Evolutionary conservation across 2,797 vertebrate genomes (phyloP), one percentile per base, ranked within the genome.

Genomic region (Chrysolophus pictus): DNA sequence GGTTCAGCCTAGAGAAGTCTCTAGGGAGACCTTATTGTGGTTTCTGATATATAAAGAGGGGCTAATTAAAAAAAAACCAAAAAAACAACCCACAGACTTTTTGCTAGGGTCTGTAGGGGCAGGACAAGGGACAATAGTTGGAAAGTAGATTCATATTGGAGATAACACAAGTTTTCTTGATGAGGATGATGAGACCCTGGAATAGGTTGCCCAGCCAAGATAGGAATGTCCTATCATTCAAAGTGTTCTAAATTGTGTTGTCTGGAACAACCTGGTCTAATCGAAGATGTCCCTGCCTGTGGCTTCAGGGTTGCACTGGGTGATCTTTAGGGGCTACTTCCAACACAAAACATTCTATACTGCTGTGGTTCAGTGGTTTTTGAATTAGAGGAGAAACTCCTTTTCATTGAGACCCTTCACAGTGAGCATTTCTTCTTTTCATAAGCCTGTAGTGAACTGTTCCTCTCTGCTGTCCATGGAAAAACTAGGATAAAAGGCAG

Each of bases 311-410:
- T 29, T 24, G 22, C 33, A 59, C 58, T 59, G 23, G 33, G 18
- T 59, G 33, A 24, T 35, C 33, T 15, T 59, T 14, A 15, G 10
- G 33, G 22, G 14, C 14, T 31, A 16, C 29, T 55, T 55, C 29
- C 29, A 18, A 18, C 28, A 10, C 53, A 55, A 5, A 55, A 10
- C 29, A 35, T 35, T 35, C 58, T 35, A 9, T 15, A 15, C 6
- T 59, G 58, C 58, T 59, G 33, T 59, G 58, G 24, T 35, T 35
- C 58, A 35, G 14, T 24, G 33, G 35, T 33, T 24, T 60, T 41
- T 19, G 35, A 31, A 11, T 0, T 1, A 33, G 35, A 31, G 8
- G 44, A 60, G 8, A 39, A 33, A 67, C 14, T 0, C 6, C 31
- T 68, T 68, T 73, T 56, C 31, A 28, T 6, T 31, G 33, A 41